Base-by-base conservation (phyloP, 2,113 vertebrate genomes). In the Paralichthys olivaceus region DNA sequence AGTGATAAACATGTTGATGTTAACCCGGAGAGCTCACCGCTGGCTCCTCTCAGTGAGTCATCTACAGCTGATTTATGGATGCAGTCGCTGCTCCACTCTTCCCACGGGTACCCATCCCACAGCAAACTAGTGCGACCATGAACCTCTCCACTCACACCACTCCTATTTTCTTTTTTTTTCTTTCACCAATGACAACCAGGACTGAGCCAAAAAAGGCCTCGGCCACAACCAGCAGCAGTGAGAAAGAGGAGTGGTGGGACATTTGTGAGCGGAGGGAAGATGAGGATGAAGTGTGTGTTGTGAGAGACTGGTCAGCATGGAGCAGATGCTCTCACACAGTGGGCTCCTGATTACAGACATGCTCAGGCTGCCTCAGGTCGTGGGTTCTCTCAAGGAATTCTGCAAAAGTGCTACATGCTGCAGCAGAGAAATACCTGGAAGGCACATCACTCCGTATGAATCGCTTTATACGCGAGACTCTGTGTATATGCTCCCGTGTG, bases 271-370 rank as follows among this genome's bases (percentile, higher is more conserved):
- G 66, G 67, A 64, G 45, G 22, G 70, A 37, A 69, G 56, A 68
- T 58, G 34, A 74, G 57, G 54, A 56, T 63, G 19, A 20, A n/a
- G 28, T 7, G 59, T 19, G 25, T 56, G 56, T 53, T 69, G 58
- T 28, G 64, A 68, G 59, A 71, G 73, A 14, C 45, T 22, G 29
- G 72, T 71, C 51, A 54, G 9, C 12, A 8, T 49, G 49, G 58
- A 70, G 43, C 76, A 90, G 88, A 88, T 81, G 85, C 80, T 90
- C 80, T 84, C 87, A 84, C 71, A 70, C 14, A 5, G 56, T 5
- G 22, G 54, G 80, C 88, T 90, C 83, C 77, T 84, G 60, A 82
- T 85, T 69, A 76, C 53, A 0, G 57, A 32, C 73, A 58, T 57
- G 66, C 55, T 66, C 19, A 49, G 59, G 25, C 56, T 61, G 70